Evolutionary conservation across 2,797 vertebrate genomes (phyloP).

Genomic region (Neomorphus geoffroyi): DNA sequence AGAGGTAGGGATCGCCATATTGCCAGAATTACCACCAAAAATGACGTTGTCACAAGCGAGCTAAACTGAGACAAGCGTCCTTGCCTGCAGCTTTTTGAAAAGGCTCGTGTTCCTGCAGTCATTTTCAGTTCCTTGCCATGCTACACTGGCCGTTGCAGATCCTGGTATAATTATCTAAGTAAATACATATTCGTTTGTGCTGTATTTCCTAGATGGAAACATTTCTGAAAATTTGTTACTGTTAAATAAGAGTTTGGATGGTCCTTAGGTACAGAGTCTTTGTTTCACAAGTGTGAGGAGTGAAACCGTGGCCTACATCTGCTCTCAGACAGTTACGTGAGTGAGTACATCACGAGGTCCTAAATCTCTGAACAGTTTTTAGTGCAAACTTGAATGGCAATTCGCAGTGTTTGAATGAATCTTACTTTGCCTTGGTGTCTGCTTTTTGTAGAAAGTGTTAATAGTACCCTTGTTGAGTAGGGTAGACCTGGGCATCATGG

Average conservation of each 20-base stretch:
- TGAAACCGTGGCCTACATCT: neutral
- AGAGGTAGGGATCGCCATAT: neutral
- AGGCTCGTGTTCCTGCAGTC: neutral
- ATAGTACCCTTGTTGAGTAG: neutral
- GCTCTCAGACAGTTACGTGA: neutral
- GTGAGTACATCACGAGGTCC: no score
- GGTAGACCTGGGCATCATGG: neutral
- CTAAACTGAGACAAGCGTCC: neutral
- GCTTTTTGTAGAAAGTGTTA: neutral
- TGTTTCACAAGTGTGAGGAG: fast-evolving
- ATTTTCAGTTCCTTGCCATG: neutral
- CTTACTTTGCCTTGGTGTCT: neutral
- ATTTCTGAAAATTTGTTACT: neutral
- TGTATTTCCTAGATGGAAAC: neutral
- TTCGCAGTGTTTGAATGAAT: neutral
- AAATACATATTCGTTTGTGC: no score
- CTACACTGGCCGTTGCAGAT: neutral
- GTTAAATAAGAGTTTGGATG: neutral
- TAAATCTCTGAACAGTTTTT: neutral
- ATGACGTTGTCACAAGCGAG: neutral
- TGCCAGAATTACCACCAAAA: neutral
- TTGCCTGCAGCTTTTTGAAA: neutral
- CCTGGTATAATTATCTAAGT: neutral
- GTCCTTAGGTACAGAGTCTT: neutral
- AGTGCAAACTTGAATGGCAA: neutral